phyloP scores from a whole-genome alignment of 2,797 vertebrate species.

The Semotilus atromaculatus region DNA sequence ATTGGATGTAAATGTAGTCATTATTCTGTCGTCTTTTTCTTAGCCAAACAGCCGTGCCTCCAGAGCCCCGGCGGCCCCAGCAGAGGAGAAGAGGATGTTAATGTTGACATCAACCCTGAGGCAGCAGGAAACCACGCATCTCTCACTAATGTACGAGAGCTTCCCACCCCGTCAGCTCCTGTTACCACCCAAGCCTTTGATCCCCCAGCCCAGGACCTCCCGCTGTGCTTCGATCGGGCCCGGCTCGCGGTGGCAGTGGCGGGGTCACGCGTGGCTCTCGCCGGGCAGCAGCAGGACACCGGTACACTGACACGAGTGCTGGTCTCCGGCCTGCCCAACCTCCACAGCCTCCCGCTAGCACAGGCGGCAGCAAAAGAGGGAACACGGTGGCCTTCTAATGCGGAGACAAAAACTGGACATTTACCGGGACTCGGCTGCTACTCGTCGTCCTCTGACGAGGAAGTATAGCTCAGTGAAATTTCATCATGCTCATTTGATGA shows the following conservation, averaged over 20 bases:
- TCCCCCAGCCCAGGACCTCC: constrained; percentile 72
- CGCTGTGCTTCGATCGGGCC: constrained; percentile 73
- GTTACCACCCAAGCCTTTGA: background rate
- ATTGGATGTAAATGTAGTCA: background rate
- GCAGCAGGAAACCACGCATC: constrained; percentile 32
- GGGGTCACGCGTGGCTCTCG: constrained; percentile 62
- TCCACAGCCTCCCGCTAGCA: constrained; percentile 58
- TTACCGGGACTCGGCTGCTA: constrained; percentile 76
- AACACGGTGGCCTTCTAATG: background rate
- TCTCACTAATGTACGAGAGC: constrained; percentile 1
- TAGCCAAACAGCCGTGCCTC: constrained; percentile 1
- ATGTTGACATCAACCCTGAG: background rate
- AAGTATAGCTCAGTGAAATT: constrained; percentile 38
- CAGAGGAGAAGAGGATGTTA: background rate
- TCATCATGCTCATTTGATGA: background rate
- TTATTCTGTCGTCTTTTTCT: background rate
- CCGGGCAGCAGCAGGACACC: constrained; percentile 53
- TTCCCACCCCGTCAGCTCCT: constrained; percentile 9
- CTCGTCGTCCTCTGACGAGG: constrained; percentile 79
- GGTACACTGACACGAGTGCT: constrained; percentile 69
- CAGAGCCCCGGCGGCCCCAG: background rate
- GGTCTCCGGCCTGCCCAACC: constrained; percentile 75
- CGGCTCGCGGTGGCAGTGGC: constrained; percentile 73
- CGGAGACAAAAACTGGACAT: constrained; percentile 48
- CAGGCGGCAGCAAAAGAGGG: constrained; percentile 28